Conservation (phyloP, 1,140 invertebrate genomes). For the Phymastichus coffea region DNA sequence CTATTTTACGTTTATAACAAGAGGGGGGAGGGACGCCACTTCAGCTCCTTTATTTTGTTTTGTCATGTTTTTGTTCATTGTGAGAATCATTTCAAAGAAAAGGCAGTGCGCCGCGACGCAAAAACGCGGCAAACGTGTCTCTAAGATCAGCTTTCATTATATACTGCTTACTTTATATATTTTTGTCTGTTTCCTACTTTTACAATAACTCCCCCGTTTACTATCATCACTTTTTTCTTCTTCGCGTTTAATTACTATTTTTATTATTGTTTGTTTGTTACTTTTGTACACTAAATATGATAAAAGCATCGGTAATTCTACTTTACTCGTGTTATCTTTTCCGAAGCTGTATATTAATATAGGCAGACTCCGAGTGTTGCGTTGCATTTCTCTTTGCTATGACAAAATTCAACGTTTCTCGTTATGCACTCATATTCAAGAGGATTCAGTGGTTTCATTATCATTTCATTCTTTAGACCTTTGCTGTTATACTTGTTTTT, state of each 20-base stretch:
- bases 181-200: background rate
- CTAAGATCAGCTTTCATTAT: slow-evolving; percentile 24
- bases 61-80: slow-evolving; percentile 3
- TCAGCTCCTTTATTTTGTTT: slow-evolving; percentile 34
- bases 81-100: slow-evolving; percentile 40
- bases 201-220: slow-evolving; percentile 18
- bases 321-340: slow-evolving; percentile 26
- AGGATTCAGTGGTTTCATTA: slow-evolving; percentile 14
- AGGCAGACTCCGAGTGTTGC: slow-evolving; percentile 23
- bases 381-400: too few species aligned
- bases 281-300: slow-evolving; percentile 42
- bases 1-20: slow-evolving; percentile 51
- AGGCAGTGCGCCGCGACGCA: slow-evolving; percentile 34
- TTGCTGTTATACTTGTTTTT: slow-evolving; percentile 18
- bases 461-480: slow-evolving; percentile 24
- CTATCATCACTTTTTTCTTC: slow-evolving; percentile 28
- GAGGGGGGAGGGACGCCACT: slow-evolving; percentile 34
- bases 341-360: slow-evolving; percentile 27
- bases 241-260: slow-evolving; percentile 16
- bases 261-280: slow-evolving; percentile 17
- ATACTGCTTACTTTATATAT: slow-evolving; percentile 2
- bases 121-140: slow-evolving; percentile 22
- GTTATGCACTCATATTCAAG: slow-evolving; percentile 4
- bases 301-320: slow-evolving; percentile 34
- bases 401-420: too few species aligned